Percentiles rank a stretch among this genome's conserved stretches.
Conservation (phyloP, 1,140 invertebrate species). For the Drosophila tani region DNA sequence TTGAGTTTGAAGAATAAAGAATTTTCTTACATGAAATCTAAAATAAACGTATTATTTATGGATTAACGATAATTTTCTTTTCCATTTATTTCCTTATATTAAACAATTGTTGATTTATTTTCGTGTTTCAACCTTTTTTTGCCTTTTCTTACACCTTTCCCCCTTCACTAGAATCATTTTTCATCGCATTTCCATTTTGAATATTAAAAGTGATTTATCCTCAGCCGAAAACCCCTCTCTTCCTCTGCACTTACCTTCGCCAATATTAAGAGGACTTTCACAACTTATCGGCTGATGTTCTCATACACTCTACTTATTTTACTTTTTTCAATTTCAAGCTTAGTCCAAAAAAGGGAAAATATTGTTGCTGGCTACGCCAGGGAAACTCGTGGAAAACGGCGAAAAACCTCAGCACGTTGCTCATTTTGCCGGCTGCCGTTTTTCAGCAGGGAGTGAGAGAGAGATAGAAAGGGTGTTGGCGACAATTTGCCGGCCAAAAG, state of each 20-base stretch:
- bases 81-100: neutral
- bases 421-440: slow-evolving; percentile 9
- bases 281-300: slow-evolving; percentile 35
- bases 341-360: slow-evolving; percentile 16
- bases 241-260: slow-evolving; percentile 1
- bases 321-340: slow-evolving; percentile 6
- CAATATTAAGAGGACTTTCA: slow-evolving; percentile 27
- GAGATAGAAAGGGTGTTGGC: slow-evolving; percentile 21
- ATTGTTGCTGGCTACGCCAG: slow-evolving; percentile 1
- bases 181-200: slow-evolving; percentile 28
- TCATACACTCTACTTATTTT: slow-evolving; percentile 5
- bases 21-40: neutral
- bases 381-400: slow-evolving; percentile 20
- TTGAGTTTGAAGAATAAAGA: too few species aligned
- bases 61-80: neutral
- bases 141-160: slow-evolving; percentile 1
- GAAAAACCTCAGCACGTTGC: slow-evolving; percentile 19
- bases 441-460: neutral
- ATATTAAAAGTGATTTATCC: slow-evolving; percentile 37
- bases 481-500: slow-evolving; percentile 74
- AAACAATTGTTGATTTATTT: neutral
- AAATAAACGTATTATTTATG: neutral
- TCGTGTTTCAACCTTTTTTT: neutral
- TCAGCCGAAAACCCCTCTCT: neutral
- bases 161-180: slow-evolving; percentile 9